Evolutionary conservation across 2,113 vertebrate genomes (phyloP).

Genomic region (Natator depressus): DNA sequence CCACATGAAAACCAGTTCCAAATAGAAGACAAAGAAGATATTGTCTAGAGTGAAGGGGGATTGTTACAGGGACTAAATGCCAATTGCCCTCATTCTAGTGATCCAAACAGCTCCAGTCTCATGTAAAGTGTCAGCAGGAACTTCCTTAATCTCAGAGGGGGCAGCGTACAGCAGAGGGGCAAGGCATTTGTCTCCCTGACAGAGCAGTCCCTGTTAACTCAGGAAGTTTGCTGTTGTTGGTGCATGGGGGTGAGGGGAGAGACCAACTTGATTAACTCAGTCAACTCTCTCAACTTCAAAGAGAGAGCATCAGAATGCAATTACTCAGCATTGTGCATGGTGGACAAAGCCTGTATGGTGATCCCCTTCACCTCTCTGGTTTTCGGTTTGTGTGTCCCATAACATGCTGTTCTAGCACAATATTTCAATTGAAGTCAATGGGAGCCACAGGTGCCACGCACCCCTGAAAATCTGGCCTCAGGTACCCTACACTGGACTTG

Average conservation of each 20-base stretch:
- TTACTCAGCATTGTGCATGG: not conserved
- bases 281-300: not conserved
- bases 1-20: not conserved
- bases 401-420: not conserved
- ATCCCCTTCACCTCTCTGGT: not conserved
- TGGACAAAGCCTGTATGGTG: not conserved
- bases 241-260: not conserved
- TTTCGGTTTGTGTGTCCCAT: not conserved
- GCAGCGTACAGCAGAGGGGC: not conserved
- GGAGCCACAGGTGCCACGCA: not conserved
- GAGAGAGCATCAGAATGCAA: not conserved
- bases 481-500: not conserved
- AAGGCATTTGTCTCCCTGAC: not conserved
- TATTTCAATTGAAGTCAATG: not conserved
- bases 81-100: not conserved
- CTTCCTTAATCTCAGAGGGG: not conserved
- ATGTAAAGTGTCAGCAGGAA: not conserved
- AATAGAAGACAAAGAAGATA: not conserved
- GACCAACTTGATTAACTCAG: not conserved
- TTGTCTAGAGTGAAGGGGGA: not conserved
- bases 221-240: not conserved
- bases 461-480: not conserved
- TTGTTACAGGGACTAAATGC: not conserved
- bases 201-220: not conserved
- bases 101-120: not conserved